Evolutionary conservation across 2,113 vertebrate genomes (phyloP), one percentile per base, ranked within the genome.

Genomic region (Tautogolabrus adspersus): DNA sequence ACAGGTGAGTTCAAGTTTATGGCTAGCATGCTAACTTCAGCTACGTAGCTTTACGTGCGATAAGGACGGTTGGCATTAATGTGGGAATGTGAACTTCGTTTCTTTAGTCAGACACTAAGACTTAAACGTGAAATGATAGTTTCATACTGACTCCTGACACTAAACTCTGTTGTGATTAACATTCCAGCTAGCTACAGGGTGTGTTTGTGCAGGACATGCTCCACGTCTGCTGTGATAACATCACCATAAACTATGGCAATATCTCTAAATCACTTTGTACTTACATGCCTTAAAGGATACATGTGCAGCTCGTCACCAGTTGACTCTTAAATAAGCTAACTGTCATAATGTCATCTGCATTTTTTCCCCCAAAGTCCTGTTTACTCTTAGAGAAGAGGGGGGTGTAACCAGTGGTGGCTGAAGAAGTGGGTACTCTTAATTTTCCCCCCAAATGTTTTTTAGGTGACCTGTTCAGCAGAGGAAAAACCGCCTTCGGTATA

Each of bases 1-100:
- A 95, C 92, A 94, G 95, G 95, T 95, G 84, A 93, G 95, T 93
- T 75, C 16, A 81, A 73, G 42, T 85, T 56, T 19, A 44, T n/a
- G 26, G 82, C 87, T 89, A 84, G 65, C 75, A 46, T 75, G 88
- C 87, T 87, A 91, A 56, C 13, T 9, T 16, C 0, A 42, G 66
- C 21, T 66, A 76, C 67, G 60, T 61, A 82, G 66, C 66, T 56
- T 22, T 0, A 34, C 30, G 10, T 42, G 8, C 59, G 63, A 59
- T 61, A 52, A 61, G 18, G 4, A 23, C 11, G 0, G 1, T 10
- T 10, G 46, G 16, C 13, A 5, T 3, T 5, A 34, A 16, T 22
- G 37, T 6, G 26, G 18, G 1, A 47, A 26, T 12, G 59, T 37
- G 8, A 18, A 19, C 21, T 21, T n/a, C 1, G 19, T 37, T 23